A percentile compares a stretch with the other conserved stretches of the same genome.
phyloP scores from a whole-genome alignment of 1,140 invertebrate genomes.

The Neelides sp. region DNA sequence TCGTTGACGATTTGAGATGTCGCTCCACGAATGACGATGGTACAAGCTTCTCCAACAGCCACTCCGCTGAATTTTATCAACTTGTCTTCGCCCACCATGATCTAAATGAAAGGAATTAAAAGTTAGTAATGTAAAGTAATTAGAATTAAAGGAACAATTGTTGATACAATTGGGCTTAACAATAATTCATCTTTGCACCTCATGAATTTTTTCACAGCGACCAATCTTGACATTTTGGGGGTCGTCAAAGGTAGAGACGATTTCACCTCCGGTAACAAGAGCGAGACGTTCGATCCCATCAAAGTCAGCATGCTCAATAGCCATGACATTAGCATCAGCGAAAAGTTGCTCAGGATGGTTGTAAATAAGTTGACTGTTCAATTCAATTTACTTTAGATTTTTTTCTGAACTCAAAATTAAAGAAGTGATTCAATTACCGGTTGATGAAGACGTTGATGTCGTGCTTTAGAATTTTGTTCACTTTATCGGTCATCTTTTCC shows the following conservation, averaged over 20 bases:
- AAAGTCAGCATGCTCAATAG: slow-evolving; percentile 99
- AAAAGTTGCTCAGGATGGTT: slow-evolving; percentile 99
- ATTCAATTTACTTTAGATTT: slow-evolving; percentile 9
- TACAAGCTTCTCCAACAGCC: slow-evolving; percentile 88
- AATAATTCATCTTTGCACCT: too few relatives aligned
- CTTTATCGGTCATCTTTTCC: slow-evolving; percentile 99
- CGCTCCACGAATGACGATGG: slow-evolving; percentile 92
- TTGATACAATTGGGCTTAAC: slow-evolving; percentile 13
- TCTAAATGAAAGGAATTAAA: too few relatives aligned
- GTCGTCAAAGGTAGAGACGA: slow-evolving; percentile 94
- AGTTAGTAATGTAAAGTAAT: too few relatives aligned
- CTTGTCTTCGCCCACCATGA: slow-evolving; percentile 97
- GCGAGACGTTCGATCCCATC: slow-evolving; percentile 96
- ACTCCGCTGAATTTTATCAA: slow-evolving; percentile 92
- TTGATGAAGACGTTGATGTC: slow-evolving; percentile 99
- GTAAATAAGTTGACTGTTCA: slow-evolving; percentile 86
- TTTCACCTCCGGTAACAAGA: slow-evolving; percentile 94
- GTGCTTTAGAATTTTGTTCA: slow-evolving; percentile 90
- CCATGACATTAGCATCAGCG: slow-evolving; percentile 95
- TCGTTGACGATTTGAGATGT: slow-evolving; percentile 99
- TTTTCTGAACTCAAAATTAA: slow-evolving; percentile 9
- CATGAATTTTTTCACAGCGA: slow-evolving; percentile 87
- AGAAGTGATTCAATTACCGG: slow-evolving; percentile 42
- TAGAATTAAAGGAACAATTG: too few relatives aligned
- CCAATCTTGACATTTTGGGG: slow-evolving; percentile 87